Percentiles rank a stretch among this genome's conserved stretches.
phyloP scores from a whole-genome alignment of 2,797 vertebrate genomes.

The Dipus sagitta region DNA sequence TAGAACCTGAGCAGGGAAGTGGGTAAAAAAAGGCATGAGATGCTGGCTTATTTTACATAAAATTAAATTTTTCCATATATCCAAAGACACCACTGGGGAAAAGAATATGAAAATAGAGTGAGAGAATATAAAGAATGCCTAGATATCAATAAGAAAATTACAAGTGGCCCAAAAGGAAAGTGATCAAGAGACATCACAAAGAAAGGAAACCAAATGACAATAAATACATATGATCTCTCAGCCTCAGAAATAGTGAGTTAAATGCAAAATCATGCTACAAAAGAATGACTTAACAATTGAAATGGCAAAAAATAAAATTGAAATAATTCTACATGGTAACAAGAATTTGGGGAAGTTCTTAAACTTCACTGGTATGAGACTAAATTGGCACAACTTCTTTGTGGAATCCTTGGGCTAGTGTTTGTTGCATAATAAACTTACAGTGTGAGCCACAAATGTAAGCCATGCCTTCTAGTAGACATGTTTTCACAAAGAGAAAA shows the following conservation, averaged over 20 bases:
- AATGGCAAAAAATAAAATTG: background rate
- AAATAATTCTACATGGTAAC: background rate
- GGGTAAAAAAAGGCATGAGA: background rate
- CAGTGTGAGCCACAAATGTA: conserved; percentile 8
- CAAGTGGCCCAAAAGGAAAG: conserved; percentile 2
- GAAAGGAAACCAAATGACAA: conserved; percentile 45
- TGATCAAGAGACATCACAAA: background rate
- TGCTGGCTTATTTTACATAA: background rate
- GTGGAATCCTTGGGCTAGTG: background rate
- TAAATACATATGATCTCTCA: conserved; percentile 11
- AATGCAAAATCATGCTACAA: background rate
- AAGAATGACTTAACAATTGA: conserved; percentile 30
- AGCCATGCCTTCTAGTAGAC: background rate
- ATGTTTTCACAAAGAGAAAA: conserved; percentile 7
- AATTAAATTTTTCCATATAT: conserved; percentile 15
- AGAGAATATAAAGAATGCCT: background rate
- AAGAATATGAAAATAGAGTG: conserved; percentile 9
- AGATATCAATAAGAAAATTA: conserved; percentile 53
- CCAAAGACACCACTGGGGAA: background rate
- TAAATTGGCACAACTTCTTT: background rate
- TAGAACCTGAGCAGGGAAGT: conserved; percentile 21
- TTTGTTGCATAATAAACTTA: background rate
- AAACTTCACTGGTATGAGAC: background rate
- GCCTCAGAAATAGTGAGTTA: background rate
- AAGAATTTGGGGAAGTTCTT: background rate